These are phyloP conservation scores for Oxycera nigricornis DNA, from an alignment of 2,888 invertebrate species.

Conservation along the genomic window DNA sequence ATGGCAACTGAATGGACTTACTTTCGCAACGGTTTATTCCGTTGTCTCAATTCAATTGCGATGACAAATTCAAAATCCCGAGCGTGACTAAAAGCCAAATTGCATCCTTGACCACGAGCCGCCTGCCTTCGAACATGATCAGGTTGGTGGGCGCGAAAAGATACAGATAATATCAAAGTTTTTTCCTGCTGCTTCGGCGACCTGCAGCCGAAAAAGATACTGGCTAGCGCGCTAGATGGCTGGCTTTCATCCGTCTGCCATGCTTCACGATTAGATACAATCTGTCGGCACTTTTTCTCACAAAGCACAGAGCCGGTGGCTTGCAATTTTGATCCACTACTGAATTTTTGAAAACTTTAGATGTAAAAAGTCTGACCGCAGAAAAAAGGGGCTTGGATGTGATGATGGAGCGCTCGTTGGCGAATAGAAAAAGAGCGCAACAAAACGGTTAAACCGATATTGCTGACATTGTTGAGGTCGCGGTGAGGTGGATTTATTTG, in stretches of 20 bases:
- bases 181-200: no score
- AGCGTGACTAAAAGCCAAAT: neutral
- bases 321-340: neutral
- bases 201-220: no score
- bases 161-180: no score
- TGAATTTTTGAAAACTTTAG: neutral
- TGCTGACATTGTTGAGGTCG: slow-evolving; percentile 30
- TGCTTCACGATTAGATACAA: neutral
- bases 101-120: slow-evolving; percentile 16
- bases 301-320: neutral
- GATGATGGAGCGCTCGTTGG: slow-evolving; percentile 10
- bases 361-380: neutral
- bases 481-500: neutral
- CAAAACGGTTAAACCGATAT: slow-evolving; percentile 22
- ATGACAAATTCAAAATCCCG: slow-evolving; percentile 9
- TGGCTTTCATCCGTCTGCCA: slow-evolving; percentile 7
- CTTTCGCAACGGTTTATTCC: neutral
- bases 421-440: neutral
- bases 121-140: neutral
- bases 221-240: no score
- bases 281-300: neutral
- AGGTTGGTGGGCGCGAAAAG: neutral
- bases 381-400: neutral
- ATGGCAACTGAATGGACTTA: neutral
- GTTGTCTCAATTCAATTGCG: neutral